These are phyloP conservation scores for Eilema depressum DNA, from an alignment of 2,888 invertebrate genomes.

Conservation along the genomic window DNA sequence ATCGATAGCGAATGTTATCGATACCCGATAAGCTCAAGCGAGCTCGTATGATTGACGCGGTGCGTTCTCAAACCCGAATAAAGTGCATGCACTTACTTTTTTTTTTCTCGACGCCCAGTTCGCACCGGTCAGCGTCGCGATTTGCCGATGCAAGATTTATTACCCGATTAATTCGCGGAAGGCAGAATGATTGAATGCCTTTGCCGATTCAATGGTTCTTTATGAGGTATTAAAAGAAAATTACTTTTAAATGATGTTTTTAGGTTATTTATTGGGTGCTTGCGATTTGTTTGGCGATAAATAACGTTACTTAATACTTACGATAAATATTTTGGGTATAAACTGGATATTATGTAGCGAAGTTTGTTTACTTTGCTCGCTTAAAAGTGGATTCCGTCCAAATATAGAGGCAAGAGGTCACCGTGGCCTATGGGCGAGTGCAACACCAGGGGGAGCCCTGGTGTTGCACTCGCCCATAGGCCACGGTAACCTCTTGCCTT, in stretches of 20 bases:
- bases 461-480: too few relatives aligned
- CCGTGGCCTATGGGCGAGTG: too few relatives aligned
- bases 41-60: slow-evolving; percentile 68
- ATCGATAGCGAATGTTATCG: slow-evolving; percentile 30
- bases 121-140: slow-evolving; percentile 45
- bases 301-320: slow-evolving; percentile 14
- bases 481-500: too few relatives aligned
- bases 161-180: slow-evolving; percentile 64
- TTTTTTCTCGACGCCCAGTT: slow-evolving; percentile 56
- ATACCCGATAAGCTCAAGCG: slow-evolving; percentile 35
- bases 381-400: too few relatives aligned
- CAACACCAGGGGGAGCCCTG: too few relatives aligned
- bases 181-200: slow-evolving; percentile 48
- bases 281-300: slow-evolving; percentile 26
- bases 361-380: background rate
- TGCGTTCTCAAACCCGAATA: slow-evolving; percentile 59
- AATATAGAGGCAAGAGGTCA: too few relatives aligned
- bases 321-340: background rate
- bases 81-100: slow-evolving; percentile 52
- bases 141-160: slow-evolving; percentile 66
- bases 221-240: slow-evolving; percentile 49
- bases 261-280: slow-evolving; percentile 36
- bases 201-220: slow-evolving; percentile 37
- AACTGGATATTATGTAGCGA: background rate
- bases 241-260: slow-evolving; percentile 44